Evolutionary conservation across 2,113 vertebrate genomes (phyloP).

Genomic region (Otolemur garnettii): DNA sequence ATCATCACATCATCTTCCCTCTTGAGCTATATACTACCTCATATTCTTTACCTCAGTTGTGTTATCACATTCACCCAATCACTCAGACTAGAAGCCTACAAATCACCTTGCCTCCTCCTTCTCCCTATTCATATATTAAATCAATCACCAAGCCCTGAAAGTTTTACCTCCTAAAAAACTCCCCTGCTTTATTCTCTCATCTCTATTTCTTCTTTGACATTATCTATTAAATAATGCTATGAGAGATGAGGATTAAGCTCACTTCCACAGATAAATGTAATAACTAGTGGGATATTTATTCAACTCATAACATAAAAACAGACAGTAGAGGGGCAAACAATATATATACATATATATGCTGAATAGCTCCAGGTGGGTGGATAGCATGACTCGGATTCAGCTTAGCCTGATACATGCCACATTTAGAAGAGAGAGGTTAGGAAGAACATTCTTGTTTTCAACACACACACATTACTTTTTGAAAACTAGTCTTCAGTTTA

Average conservation of each 20-base stretch:
- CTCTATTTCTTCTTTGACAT: constrained; percentile 38
- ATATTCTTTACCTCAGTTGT: constrained; percentile 27
- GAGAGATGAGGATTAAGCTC: not conserved
- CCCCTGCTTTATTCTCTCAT: not conserved
- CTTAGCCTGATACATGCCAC: not conserved
- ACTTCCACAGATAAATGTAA: constrained; percentile 29
- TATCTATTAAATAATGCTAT: constrained; percentile 19
- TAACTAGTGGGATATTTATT: constrained; percentile 1
- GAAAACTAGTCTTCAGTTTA: constrained; percentile 63
- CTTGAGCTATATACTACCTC: not conserved
- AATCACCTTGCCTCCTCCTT: not conserved
- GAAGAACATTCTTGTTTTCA: not conserved
- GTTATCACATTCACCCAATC: not conserved
- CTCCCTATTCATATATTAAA: constrained; percentile 35
- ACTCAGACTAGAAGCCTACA: constrained; percentile 46
- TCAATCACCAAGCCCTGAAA: not conserved
- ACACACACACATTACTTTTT: constrained; percentile 31
- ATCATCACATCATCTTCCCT: not conserved
- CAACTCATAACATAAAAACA: constrained; percentile 46
- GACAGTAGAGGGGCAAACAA: not conserved
- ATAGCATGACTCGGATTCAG: not conserved
- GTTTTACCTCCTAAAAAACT: constrained; percentile 43
- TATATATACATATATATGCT: no score
- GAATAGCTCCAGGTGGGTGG: not conserved
- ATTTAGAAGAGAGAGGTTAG: constrained; percentile 22